Evolutionary conservation across 2,888 invertebrate genomes (phyloP), one percentile per base, ranked within the genome.

Genomic region (Coelopa pilipes): DNA sequence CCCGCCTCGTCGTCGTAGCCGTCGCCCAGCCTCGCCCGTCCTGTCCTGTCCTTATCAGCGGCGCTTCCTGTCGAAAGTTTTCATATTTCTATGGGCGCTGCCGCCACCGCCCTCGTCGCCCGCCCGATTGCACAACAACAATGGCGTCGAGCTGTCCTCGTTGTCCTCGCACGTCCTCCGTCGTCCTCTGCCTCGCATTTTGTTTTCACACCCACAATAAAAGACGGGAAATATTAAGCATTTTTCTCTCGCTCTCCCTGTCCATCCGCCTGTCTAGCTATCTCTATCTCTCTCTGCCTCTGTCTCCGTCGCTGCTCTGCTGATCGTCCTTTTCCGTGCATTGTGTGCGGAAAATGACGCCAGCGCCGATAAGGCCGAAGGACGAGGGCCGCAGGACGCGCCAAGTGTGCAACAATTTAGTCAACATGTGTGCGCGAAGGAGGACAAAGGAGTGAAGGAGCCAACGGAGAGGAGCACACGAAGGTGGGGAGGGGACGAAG

Each of bases 11-110:
- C 34, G 4, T n/a, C n/a, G n/a, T n/a, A 2, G 34, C 34, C 7
- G 34, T 34, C 34, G 34, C 34, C 34, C n/a, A n/a, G n/a, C n/a
- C n/a, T n/a, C n/a, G n/a, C n/a, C n/a, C n/a, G n/a, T 34, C 34
- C 4, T 34, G 34, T 34, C 34, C 34, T 7, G 84, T 84, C 83
- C 87, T 86, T 86, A 86, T 86, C 86, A 86, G 86, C 82, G 81
- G 86, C 82, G 81, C 82, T 84, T 86, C 87, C 86, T 87, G 87
- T 85, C 84, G 86, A 87, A 87, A 86, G 83, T 86, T 86, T 86
- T 84, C 83, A 83, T 83, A 86, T 85, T 86, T 85, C 71, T 71
- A 71, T 66, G 15, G 13, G 10, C n/a, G n/a, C n/a, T n/a, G n/a
- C n/a, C n/a, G n/a, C n/a, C n/a, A n/a, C n/a, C n/a, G n/a, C n/a